phyloP scores from a whole-genome alignment of 2,888 invertebrate species.

The Ctenicera cuprea region DNA sequence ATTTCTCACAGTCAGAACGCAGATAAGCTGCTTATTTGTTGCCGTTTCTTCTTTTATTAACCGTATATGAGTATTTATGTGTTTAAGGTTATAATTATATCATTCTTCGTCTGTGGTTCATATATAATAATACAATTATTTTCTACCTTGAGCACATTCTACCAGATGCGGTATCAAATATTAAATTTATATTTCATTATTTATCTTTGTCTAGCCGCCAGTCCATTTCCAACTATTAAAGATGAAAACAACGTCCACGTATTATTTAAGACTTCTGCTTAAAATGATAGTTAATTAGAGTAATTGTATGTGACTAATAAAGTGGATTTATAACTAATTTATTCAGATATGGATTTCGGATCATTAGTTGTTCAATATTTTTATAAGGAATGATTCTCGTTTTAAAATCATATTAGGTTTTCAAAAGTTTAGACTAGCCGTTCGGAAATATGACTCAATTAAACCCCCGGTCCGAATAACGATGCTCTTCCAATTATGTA shows the following conservation, averaged over 20 bases:
- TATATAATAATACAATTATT: conserved; percentile 9
- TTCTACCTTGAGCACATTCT: conserved; percentile 4
- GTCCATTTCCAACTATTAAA: neutral
- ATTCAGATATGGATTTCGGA: too few species aligned
- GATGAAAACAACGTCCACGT: neutral
- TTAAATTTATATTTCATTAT: conserved; percentile 1
- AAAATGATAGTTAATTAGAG: neutral
- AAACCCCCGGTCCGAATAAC: neutral
- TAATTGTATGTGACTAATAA: neutral
- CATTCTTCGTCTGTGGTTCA: neutral
- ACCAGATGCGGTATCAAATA: neutral
- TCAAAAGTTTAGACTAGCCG: neutral
- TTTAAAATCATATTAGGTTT: neutral
- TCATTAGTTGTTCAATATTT: too few species aligned
- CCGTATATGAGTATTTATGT: conserved; percentile 10
- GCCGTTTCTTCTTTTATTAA: conserved; percentile 25
- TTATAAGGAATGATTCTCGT: too few species aligned
- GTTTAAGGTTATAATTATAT: conserved; percentile 21
- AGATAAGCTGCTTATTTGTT: conserved; percentile 35
- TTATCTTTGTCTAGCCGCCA: neutral
- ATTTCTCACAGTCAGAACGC: conserved; percentile 54
- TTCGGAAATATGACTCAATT: conserved; percentile 7
- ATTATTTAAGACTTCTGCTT: neutral
- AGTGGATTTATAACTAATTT: too few species aligned
- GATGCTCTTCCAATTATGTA: conserved; percentile 8